These are phyloP conservation scores for Corythaixoides concolor DNA, from an alignment of 2,113 vertebrate species.

Conservation along the genomic window DNA sequence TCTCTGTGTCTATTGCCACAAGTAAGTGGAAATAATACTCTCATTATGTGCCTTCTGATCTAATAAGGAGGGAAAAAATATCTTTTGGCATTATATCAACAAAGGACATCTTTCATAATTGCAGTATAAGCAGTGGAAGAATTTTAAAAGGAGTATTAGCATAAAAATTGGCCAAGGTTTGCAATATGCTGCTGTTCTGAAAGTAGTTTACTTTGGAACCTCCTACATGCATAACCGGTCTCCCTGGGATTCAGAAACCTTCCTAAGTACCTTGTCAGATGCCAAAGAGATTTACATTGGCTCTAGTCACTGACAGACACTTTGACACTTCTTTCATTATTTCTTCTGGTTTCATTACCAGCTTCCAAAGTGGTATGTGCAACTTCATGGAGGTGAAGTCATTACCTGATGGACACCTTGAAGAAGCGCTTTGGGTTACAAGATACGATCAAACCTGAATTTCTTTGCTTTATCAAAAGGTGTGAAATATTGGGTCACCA, in stretches of 20 bases:
- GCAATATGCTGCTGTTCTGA: neutral
- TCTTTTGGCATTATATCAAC: neutral
- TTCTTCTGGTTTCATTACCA: neutral
- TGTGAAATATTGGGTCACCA: neutral
- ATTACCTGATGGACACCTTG: neutral
- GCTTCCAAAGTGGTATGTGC: neutral
- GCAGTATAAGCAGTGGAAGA: neutral
- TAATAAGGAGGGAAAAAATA: neutral
- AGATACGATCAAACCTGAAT: neutral
- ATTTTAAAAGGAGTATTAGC: neutral
- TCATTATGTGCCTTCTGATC: neutral
- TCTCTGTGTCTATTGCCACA: neutral
- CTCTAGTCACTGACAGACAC: neutral
- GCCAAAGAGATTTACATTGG: neutral
- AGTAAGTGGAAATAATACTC: conserved; percentile 8
- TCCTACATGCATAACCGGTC: neutral
- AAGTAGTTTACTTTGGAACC: neutral
- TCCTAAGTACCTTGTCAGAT: neutral
- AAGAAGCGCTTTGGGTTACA: neutral
- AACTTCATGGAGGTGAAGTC: neutral
- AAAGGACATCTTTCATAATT: conserved; percentile 13
- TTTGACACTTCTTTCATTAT: neutral
- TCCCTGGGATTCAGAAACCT: neutral
- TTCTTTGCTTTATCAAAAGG: neutral
- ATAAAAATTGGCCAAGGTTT: neutral